Percentiles rank a stretch among this genome's conserved stretches.
Conservation (phyloP, 2,888 invertebrate genomes). For the Morinoia aosen region DNA sequence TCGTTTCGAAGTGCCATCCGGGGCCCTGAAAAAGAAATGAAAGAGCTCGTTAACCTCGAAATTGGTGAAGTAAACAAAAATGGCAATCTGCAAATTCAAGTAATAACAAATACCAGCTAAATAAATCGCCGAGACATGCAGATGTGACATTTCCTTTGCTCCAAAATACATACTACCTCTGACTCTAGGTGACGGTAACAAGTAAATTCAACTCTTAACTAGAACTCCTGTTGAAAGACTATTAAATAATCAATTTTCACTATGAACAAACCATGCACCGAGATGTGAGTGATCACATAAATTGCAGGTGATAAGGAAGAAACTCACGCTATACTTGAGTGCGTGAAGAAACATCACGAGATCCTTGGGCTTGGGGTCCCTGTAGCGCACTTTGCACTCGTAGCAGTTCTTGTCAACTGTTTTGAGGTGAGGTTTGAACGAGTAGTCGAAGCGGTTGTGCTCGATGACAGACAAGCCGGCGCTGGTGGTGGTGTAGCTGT, state of each 20-base stretch:
- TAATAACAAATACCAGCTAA: neutral
- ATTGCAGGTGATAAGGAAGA: neutral
- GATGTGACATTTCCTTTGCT: neutral
- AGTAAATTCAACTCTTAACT: neutral
- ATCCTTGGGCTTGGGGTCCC: conserved; percentile 92
- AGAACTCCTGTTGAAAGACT: neutral
- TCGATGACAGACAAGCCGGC: conserved; percentile 23
- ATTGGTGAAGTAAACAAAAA: neutral
- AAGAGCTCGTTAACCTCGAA: neutral
- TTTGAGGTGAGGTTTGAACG: conserved; percentile 70
- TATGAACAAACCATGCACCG: too few relatives aligned
- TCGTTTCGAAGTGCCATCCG: conserved; percentile 94
- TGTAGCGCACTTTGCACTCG: conserved; percentile 91
- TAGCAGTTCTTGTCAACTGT: conserved; percentile 89
- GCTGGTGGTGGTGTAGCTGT: neutral
- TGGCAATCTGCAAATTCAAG: neutral
- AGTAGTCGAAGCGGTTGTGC: conserved; percentile 56
- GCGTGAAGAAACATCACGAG: conserved; percentile 97
- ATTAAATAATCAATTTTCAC: neutral
- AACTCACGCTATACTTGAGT: conserved; percentile 70
- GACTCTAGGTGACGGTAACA: neutral
- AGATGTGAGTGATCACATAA: neutral
- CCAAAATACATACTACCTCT: neutral
- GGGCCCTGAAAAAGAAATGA: conserved; percentile 79
- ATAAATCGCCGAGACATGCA: neutral